phyloP scores from a whole-genome alignment of 1,140 invertebrate genomes.

The Micrasema minimum region DNA sequence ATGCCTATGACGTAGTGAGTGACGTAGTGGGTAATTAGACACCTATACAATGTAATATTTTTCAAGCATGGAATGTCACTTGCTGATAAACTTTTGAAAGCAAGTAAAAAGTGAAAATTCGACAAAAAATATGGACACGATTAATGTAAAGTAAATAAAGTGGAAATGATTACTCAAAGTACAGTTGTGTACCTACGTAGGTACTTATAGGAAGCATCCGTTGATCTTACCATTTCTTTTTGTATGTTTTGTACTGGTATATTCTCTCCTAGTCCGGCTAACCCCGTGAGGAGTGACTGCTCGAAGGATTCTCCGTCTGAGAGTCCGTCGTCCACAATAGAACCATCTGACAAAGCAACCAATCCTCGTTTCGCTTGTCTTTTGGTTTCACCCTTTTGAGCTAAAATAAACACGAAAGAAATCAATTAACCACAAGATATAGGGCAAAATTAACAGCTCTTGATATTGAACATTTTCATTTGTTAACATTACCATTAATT shows the following conservation, averaged over 20 bases:
- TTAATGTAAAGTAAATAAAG: too few relatives aligned
- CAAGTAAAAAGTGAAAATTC: too few relatives aligned
- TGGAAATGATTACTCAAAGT: too few relatives aligned
- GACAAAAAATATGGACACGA: too few relatives aligned
- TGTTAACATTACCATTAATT: neutral
- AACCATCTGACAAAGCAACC: conserved; percentile 72
- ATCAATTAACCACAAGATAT: too few relatives aligned
- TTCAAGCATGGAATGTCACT: too few relatives aligned
- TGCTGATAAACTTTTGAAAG: too few relatives aligned
- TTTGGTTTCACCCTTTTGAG: conserved; percentile 55
- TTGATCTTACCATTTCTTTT: conserved; percentile 61
- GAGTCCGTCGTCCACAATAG: conserved; percentile 72
- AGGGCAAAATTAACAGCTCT: too few relatives aligned
- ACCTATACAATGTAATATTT: too few relatives aligned
- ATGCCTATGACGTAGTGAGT: too few relatives aligned
- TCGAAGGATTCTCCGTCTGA: conserved; percentile 62
- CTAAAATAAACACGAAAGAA: conserved; percentile 39
- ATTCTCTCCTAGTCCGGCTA: conserved; percentile 75
- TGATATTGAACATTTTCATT: neutral
- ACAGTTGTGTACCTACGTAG: neutral
- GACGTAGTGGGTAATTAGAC: too few relatives aligned
- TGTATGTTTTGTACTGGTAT: conserved; percentile 67
- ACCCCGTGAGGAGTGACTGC: conserved; percentile 68
- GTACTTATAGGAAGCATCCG: neutral
- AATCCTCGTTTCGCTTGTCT: conserved; percentile 74